Evolutionary conservation across 2,797 vertebrate genomes (phyloP), one percentile per base, ranked within the genome.

Genomic region (Pempheris klunzingeri): DNA sequence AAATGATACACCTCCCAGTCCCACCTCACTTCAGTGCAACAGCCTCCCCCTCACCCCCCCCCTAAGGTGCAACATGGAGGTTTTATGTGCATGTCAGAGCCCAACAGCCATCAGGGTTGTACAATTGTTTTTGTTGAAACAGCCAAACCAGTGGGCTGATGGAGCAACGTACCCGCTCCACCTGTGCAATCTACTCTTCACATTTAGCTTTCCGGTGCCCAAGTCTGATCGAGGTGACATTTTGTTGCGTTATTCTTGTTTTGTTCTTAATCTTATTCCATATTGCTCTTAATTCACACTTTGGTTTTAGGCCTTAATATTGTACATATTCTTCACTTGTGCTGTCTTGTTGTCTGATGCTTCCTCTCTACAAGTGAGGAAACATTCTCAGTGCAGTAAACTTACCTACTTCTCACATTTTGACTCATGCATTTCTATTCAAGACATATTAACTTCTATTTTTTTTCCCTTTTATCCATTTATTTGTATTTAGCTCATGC

Each of bases 61-160:
- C 77, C 58, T 50, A 54, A 87, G 88, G 80, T 85, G 68, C 71
- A 75, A 71, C 72, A 64, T 36, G 55, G 60, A 83, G 67, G 77
- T 87, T 89, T 80, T 66, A 86, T 81, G 67, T 87, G 68, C 76
- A 64, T 68, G 83, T 82, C 66, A 54, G 80, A 84, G 83, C 82
- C n/a, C 64, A 76, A 55, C 81, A 88, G 81, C 76, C 67, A 26
- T 71, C 84, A 84, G 79, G 36, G 39, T 74, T 66, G 77, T 78
- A 62, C 67, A 59, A 41, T 64, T 64, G 74, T 82, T 84, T 81
- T 60, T 82, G 73, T 83, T 77, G 55, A 66, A 81, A 67, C 38
- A 70, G 82, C 74, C 55, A 32, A 77, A 34, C 41, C 12, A 44
- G 52, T 72, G 50, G 20, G 43, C 12, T 46, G 79, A 80, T 77